phyloP scores from a whole-genome alignment of 2,797 vertebrate genomes.

The Syncerus caffer region DNA sequence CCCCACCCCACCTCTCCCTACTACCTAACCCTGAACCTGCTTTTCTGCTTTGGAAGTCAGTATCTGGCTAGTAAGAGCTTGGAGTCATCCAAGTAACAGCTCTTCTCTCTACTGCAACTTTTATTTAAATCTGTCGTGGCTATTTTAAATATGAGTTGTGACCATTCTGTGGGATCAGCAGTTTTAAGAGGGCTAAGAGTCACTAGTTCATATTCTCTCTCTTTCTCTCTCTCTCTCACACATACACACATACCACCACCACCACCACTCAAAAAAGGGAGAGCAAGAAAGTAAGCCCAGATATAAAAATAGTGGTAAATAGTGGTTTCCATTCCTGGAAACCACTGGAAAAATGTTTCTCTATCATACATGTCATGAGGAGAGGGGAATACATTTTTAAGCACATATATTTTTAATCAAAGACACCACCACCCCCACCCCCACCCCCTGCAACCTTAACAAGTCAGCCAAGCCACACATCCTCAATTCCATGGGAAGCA shows the following conservation, averaged over 20 bases:
- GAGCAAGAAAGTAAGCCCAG: not conserved
- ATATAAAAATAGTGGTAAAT: not conserved
- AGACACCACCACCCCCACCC: not conserved
- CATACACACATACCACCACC: not conserved
- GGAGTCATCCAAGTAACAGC: not conserved
- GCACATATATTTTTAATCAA: not conserved
- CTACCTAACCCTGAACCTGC: not conserved
- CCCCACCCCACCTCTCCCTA: too few relatives aligned
- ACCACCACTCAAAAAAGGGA: not conserved
- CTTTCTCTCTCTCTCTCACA: not conserved
- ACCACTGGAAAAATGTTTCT: not conserved
- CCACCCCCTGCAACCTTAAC: too few relatives aligned
- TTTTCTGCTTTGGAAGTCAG: not conserved
- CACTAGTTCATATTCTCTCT: not conserved
- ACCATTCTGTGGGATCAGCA: not conserved
- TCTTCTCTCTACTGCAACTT: not conserved
- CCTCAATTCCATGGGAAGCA: not conserved
- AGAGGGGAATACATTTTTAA: not conserved
- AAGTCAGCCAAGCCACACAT: not conserved
- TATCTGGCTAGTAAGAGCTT: not conserved
- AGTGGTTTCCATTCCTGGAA: not conserved
- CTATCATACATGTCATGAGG: not conserved
- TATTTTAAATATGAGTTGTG: not conserved
- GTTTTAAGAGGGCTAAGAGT: not conserved
- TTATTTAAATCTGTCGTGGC: not conserved